Percentiles rank a stretch among this genome's conserved stretches.
phyloP scores from a whole-genome alignment of 2,888 invertebrate species.

The Eupithecia centaureata region DNA sequence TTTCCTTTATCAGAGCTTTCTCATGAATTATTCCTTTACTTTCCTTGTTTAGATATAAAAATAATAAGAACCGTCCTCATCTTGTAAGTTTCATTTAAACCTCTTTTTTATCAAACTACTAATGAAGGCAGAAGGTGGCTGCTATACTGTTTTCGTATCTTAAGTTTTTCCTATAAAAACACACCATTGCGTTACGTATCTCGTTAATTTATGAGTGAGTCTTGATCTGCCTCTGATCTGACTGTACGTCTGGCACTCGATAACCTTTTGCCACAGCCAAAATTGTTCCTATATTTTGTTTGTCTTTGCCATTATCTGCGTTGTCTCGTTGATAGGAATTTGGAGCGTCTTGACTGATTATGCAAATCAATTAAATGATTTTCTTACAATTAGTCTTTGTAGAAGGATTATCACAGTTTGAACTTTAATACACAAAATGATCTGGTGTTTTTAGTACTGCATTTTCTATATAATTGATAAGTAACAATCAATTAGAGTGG shows the following conservation, averaged over 20 bases:
- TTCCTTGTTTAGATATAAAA: slow-evolving; percentile 23
- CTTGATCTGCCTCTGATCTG: slow-evolving; percentile 35
- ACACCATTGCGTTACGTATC: slow-evolving; percentile 49
- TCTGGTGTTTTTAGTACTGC: neutral
- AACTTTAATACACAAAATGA: neutral
- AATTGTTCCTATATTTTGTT: slow-evolving; percentile 62
- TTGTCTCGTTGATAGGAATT: slow-evolving; percentile 36
- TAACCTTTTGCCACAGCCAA: slow-evolving; percentile 61
- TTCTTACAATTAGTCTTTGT: neutral
- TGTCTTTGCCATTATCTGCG: slow-evolving; percentile 47
- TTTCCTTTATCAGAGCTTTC: slow-evolving; percentile 35
- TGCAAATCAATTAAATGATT: slow-evolving; percentile 11
- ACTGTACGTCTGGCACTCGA: slow-evolving; percentile 40
- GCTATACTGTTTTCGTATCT: neutral
- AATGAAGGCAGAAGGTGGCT: neutral
- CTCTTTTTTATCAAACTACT: neutral
- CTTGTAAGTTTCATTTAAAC: neutral
- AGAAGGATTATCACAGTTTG: neutral
- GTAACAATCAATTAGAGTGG: neutral
- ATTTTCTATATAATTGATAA: neutral
- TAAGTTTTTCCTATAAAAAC: neutral
- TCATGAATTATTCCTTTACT: slow-evolving; percentile 31
- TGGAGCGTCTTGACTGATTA: slow-evolving; percentile 15
- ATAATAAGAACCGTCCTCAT: neutral
- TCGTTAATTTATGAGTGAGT: slow-evolving; percentile 51